Evolutionary conservation across 2,113 vertebrate genomes (phyloP).

Genomic region (Rhinolophus ferrumequinum): DNA sequence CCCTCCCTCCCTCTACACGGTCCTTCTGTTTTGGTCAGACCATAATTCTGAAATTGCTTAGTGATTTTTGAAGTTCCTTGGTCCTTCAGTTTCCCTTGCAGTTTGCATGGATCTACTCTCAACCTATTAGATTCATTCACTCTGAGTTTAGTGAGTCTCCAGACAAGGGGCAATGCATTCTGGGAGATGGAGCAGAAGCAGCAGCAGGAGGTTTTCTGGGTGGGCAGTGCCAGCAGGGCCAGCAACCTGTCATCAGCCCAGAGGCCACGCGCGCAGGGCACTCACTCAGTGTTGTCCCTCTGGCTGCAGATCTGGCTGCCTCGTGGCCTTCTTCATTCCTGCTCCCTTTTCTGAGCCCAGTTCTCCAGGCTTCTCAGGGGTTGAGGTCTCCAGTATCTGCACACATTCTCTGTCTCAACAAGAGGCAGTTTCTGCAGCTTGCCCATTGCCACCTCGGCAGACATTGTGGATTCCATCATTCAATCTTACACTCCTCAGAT

Average conservation of each 20-base stretch:
- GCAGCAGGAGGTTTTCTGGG: too few species aligned
- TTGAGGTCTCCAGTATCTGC: neutral
- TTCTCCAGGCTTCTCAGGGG: neutral
- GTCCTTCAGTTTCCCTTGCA: neutral
- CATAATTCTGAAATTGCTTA: neutral
- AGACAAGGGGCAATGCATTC: too few species aligned
- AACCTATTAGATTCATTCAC: too few species aligned
- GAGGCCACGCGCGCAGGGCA: rapidly evolving
- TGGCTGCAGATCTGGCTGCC: neutral
- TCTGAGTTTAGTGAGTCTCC: too few species aligned
- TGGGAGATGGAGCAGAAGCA: too few species aligned
- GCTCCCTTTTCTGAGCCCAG: neutral
- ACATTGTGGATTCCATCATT: neutral
- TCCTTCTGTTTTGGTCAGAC: neutral
- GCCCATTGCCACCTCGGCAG: neutral
- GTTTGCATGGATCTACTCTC: too few species aligned
- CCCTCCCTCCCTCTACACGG: too few species aligned
- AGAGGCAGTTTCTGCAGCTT: neutral
- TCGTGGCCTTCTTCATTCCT: too few species aligned
- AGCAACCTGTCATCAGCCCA: neutral
- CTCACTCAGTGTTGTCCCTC: too few species aligned
- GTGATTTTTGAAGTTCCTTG: neutral
- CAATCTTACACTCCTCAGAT: neutral
- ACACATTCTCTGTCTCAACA: neutral
- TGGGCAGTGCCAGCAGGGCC: too few species aligned